Base-by-base conservation (phyloP, 2,113 vertebrate species). In the Equus quagga region DNA sequence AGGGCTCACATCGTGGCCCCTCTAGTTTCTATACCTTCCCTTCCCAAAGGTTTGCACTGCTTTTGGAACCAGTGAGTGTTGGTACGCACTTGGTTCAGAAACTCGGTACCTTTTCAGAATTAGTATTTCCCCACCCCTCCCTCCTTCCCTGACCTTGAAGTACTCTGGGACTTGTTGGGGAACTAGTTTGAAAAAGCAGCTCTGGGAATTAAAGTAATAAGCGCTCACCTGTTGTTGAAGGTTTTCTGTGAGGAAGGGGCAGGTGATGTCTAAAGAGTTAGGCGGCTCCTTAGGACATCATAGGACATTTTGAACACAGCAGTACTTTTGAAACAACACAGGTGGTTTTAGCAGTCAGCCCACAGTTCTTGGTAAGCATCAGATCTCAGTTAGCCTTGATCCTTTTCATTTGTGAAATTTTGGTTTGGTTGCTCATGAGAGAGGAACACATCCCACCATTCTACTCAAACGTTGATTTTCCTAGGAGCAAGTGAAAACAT, bases 11-110 rank as follows among this genome's bases (percentile, higher is more conserved):
- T 11, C 6, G 23, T 46, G 28, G 67, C 31, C 70, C 54, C 70
- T 46, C 6, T 46, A 2, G 31, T 76, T 91, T 76, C 19, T 70
- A 56, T 19, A 73, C 36, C 31, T 64, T n/a, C 33, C 13, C 5
- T 54, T 70, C 36, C 21, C 26, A 10, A 49, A 89, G 98, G 97
- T 98, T 98, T 98, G 98, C 98, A 98, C 97, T 98, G 98, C 97
- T 97, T 98, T 98, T 95, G 97, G 96, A 98, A 97, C 94, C 89
- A 84, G 95, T 98, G 96, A 98, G 98, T 82, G 96, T 97, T 97
- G 96, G 83, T 94, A 6, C 83, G 97, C 97, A 86, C 97, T 98
- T 98, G 3, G 80, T 96, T 97, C 92, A 78, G 24, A 90, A n/a
- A 81, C 89, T 75, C 95, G 95, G 94, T 51, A 49, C 26, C 62